phyloP scores from a whole-genome alignment of 2,888 invertebrate species.

The Dasysyrphus albostriatus region DNA sequence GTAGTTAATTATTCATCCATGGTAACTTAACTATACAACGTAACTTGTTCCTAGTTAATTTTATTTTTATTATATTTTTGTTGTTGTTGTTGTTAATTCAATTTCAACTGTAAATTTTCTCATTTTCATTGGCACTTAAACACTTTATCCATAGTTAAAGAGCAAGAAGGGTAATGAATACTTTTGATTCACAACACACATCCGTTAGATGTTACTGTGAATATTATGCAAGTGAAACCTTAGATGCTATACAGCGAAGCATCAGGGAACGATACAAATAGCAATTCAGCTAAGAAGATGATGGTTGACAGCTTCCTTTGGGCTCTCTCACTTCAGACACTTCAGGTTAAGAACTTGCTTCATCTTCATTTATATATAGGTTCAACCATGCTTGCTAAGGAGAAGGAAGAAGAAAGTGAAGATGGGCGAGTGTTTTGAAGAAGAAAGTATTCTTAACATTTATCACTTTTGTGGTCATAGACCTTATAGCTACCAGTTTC shows the following conservation, averaged over 20 bases:
- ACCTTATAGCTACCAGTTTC: conserved; percentile 63
- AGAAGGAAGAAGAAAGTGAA: conserved; percentile 72
- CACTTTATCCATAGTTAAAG: conserved; percentile 21
- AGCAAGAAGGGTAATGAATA: conserved; percentile 60
- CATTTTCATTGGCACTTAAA: conserved; percentile 68
- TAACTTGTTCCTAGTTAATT: conserved; percentile 30
- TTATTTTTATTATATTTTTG: conserved; percentile 5
- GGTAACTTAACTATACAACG: conserved; percentile 16
- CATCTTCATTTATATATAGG: background rate
- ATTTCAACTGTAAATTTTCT: conserved; percentile 65
- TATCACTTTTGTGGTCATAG: conserved; percentile 65
- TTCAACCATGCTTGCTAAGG: background rate
- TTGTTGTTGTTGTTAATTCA: conserved; percentile 27
- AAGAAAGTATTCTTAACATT: conserved; percentile 66
- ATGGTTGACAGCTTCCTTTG: conserved; percentile 7
- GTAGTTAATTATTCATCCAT: conserved; percentile 44
- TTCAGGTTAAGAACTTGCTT: conserved; percentile 21
- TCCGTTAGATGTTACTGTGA: conserved; percentile 59
- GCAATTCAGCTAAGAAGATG: background rate
- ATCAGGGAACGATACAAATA: background rate
- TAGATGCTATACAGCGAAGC: conserved; percentile 1
- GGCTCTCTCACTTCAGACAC: too few relatives aligned
- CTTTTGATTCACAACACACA: conserved; percentile 53
- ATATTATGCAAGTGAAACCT: conserved; percentile 51
- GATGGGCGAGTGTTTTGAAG: conserved; percentile 38